Evolutionary conservation across 2,113 vertebrate genomes (phyloP).

Genomic region (Periophthalmodon schlosseri): DNA sequence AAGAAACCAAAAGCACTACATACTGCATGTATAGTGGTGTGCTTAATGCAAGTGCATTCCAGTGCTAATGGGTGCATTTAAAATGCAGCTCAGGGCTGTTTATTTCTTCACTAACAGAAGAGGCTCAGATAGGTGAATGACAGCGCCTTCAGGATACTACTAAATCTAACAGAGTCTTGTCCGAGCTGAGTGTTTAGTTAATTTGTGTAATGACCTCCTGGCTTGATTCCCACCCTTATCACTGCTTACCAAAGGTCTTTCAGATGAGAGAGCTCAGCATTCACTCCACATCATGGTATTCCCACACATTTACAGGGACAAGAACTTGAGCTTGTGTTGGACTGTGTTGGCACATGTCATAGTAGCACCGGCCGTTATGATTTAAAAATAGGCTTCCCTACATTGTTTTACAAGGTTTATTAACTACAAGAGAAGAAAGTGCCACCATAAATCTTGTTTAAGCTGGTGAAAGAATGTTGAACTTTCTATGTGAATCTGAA

Average conservation of each 20-base stretch:
- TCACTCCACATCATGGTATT: slow-evolving; percentile 25
- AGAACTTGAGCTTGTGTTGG: slow-evolving; percentile 13
- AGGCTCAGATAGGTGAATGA: slow-evolving; percentile 8
- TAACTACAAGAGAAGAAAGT: neutral
- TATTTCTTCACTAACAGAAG: neutral
- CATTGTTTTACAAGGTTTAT: neutral
- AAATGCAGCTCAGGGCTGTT: neutral
- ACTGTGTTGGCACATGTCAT: slow-evolving; percentile 30
- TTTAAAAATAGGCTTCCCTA: neutral
- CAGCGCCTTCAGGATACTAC: neutral
- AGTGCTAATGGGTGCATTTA: neutral
- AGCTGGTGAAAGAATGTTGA: neutral
- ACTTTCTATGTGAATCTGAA: neutral
- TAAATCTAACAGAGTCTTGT: slow-evolving; percentile 24
- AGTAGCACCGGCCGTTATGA: neutral
- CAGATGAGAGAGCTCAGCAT: slow-evolving; percentile 2
- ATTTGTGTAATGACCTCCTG: slow-evolving; percentile 60
- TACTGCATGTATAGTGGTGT: neutral
- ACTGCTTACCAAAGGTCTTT: slow-evolving; percentile 25
- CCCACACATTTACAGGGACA: slow-evolving; percentile 7
- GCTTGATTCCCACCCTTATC: slow-evolving; percentile 42
- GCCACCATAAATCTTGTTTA: neutral
- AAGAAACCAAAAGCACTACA: neutral
- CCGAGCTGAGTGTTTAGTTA: slow-evolving; percentile 20
- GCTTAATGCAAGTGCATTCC: neutral